phyloP scores from a whole-genome alignment of 2,888 invertebrate species.

The Spodoptera exigua region DNA sequence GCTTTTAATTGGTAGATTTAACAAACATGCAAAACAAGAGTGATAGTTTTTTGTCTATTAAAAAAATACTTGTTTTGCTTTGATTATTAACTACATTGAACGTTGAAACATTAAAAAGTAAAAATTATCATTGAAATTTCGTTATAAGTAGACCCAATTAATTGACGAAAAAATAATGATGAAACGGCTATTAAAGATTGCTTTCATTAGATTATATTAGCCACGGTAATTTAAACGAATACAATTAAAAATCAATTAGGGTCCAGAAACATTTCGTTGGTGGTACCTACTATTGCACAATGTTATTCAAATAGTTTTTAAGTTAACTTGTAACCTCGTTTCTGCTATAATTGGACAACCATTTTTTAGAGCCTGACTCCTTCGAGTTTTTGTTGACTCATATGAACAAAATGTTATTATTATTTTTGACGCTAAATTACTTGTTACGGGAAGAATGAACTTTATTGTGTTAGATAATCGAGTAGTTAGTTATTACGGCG shows the following conservation, averaged over 20 bases:
- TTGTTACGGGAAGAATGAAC: too few relatives aligned
- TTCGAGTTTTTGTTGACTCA: neutral
- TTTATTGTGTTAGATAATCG: too few relatives aligned
- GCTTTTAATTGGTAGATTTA: too few relatives aligned
- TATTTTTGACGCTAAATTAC: constrained; percentile 2
- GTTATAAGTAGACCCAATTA: too few relatives aligned
- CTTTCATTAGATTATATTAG: constrained; percentile 7
- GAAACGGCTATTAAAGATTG: constrained; percentile 11
- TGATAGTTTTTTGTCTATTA: too few relatives aligned
- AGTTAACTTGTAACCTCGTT: neutral
- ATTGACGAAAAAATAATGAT: neutral
- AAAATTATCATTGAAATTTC: too few relatives aligned
- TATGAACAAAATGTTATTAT: constrained; percentile 3
- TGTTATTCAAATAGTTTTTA: constrained; percentile 14
- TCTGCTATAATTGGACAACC: constrained; percentile 23
- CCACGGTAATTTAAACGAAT: neutral
- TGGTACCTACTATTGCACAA: constrained; percentile 27
- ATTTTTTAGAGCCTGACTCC: too few relatives aligned
- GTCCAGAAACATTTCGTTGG: neutral
- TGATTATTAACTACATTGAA: too few relatives aligned
- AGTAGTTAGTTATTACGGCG: too few relatives aligned
- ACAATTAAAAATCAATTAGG: neutral
- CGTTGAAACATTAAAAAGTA: too few relatives aligned
- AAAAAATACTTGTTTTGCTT: too few relatives aligned
- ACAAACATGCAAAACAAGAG: too few relatives aligned